Conservation (phyloP, 2,888 invertebrate species). For the Polydrusus cervinus region DNA sequence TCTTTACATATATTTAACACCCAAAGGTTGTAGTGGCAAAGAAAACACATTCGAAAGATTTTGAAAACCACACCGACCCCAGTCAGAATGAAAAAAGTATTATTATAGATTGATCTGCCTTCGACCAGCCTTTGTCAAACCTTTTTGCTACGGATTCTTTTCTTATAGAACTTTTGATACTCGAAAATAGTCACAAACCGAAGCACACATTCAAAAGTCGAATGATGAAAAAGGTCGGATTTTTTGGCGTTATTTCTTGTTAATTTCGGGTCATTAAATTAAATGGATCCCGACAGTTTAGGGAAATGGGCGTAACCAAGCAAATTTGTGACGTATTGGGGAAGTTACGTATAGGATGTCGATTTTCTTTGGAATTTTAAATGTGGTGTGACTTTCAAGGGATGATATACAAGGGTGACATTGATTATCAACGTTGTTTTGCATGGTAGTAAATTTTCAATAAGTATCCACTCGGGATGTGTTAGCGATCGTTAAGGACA, state of each 20-base stretch:
- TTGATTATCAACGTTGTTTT: slow-evolving; percentile 59
- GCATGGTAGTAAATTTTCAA: slow-evolving; percentile 56
- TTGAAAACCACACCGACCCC: slow-evolving; percentile 67
- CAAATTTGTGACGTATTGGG: slow-evolving; percentile 52
- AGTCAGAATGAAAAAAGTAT: slow-evolving; percentile 57
- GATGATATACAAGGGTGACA: slow-evolving; percentile 60
- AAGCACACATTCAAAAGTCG: slow-evolving; percentile 52
- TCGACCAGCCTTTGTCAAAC: slow-evolving; percentile 62
- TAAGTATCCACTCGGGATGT: slow-evolving; percentile 8
- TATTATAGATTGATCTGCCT: slow-evolving; percentile 62
- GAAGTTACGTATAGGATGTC: slow-evolving; percentile 49
- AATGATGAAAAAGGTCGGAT: slow-evolving; percentile 37
- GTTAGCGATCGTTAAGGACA: slow-evolving; percentile 38
- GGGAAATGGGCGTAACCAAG: slow-evolving; percentile 56
- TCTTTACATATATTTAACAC: slow-evolving; percentile 48
- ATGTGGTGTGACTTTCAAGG: slow-evolving; percentile 47
- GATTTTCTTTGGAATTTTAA: slow-evolving; percentile 50
- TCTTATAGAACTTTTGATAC: slow-evolving; percentile 54
- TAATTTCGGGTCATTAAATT: slow-evolving; percentile 49
- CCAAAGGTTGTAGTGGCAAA: slow-evolving; percentile 57
- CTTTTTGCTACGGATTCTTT: slow-evolving; percentile 56
- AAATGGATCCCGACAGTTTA: slow-evolving; percentile 38
- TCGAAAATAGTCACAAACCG: slow-evolving; percentile 40
- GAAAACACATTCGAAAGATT: slow-evolving; percentile 62
- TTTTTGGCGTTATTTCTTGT: slow-evolving; percentile 33